These are phyloP conservation scores for Oxygymnocypris stewartii DNA, from an alignment of 2,113 vertebrate species.

Conservation along the genomic window DNA sequence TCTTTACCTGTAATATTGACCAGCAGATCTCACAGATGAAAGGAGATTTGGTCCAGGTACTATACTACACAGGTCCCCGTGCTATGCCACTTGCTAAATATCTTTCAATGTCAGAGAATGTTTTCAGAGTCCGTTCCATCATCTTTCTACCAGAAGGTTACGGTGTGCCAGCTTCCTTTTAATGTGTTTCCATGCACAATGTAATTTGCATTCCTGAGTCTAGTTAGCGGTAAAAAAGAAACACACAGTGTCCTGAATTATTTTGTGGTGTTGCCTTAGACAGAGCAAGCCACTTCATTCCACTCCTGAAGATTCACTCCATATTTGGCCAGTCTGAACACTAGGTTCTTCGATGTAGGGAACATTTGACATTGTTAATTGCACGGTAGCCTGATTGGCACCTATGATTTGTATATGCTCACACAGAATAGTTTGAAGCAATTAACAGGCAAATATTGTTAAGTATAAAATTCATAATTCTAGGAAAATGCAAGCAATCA, in stretches of 20 bases:
- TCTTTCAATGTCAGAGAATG: too few relatives aligned
- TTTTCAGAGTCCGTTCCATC: conserved; percentile 66
- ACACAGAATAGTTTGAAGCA: not conserved
- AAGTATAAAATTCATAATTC: not conserved
- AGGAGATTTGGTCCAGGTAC: conserved; percentile 60
- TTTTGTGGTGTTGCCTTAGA: conserved; percentile 64
- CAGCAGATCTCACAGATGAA: conserved; percentile 44
- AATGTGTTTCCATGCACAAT: conserved; percentile 66
- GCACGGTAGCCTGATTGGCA: not conserved
- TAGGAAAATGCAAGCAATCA: not conserved
- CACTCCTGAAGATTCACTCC: conserved; percentile 21
- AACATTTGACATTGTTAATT: not conserved
- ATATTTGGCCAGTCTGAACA: conserved; percentile 37
- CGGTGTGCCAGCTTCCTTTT: conserved; percentile 67
- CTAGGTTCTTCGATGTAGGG: not conserved
- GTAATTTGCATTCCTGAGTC: conserved; percentile 70
- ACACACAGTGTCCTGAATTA: conserved; percentile 61
- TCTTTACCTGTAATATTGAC: conserved; percentile 55
- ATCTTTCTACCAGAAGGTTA: conserved; percentile 66
- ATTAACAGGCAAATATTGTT: not conserved
- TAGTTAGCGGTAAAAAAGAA: conserved; percentile 58
- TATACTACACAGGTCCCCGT: conserved; percentile 53
- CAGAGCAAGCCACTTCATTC: conserved; percentile 61
- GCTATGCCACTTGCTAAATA: conserved; percentile 55
- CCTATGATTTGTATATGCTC: not conserved